These are phyloP conservation scores for Accipiter cooperii DNA, from an alignment of 2,113 vertebrate genomes.

Conservation along the genomic window DNA sequence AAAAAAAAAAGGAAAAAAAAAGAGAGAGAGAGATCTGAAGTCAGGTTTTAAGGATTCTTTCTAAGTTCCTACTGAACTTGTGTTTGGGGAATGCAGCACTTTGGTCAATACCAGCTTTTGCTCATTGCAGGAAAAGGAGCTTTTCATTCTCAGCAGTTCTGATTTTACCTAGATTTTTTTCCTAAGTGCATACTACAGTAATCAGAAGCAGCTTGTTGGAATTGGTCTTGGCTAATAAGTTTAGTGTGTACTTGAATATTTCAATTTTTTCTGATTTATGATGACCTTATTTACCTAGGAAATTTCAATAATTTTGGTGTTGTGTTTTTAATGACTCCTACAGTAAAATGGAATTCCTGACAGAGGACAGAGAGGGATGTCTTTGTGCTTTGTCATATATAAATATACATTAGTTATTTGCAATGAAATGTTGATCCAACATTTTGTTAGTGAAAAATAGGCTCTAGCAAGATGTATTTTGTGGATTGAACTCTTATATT, in stretches of 20 bases:
- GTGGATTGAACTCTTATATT: background rate
- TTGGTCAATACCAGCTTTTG: background rate
- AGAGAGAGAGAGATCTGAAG: background rate
- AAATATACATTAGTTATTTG: background rate
- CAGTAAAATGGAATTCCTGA: background rate
- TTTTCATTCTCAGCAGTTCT: background rate
- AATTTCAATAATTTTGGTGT: background rate
- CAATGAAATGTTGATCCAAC: background rate
- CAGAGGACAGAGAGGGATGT: background rate
- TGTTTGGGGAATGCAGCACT: background rate
- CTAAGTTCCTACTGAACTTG: background rate
- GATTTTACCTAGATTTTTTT: background rate
- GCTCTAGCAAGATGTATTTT: background rate
- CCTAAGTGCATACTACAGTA: background rate
- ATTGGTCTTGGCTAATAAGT: background rate
- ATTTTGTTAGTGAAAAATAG: background rate
- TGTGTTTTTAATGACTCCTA: background rate
- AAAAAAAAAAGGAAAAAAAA: too few species aligned
- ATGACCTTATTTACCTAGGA: background rate
- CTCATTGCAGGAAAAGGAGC: background rate
- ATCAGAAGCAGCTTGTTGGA: background rate
- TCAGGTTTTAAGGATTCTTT: background rate
- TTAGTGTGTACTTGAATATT: background rate
- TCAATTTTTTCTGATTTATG: background rate
- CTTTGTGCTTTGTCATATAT: background rate